Evolutionary conservation across 2,888 invertebrate species (phyloP).

Genomic region (Euphydryas editha): DNA sequence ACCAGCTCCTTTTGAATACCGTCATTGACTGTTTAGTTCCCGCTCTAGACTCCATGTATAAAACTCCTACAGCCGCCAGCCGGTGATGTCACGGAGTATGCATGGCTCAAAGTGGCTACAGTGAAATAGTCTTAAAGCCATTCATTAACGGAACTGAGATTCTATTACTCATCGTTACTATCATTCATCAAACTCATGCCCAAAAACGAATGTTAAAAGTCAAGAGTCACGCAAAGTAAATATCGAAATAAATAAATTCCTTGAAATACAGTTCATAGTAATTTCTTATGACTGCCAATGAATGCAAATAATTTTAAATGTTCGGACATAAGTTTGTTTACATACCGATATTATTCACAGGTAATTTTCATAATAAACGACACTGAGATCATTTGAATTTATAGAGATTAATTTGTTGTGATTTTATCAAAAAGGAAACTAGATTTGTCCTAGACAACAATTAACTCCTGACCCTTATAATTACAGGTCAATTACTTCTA

Average conservation of each 20-base stretch:
- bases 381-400: slow-evolving; percentile 19
- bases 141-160: slow-evolving; percentile 40
- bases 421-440: background rate
- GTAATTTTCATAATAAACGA: background rate
- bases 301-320: background rate
- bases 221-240: slow-evolving; percentile 14
- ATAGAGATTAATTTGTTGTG: background rate
- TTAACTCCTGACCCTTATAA: slow-evolving; percentile 21
- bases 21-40: slow-evolving; percentile 64
- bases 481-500: slow-evolving; percentile 32
- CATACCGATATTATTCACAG: background rate
- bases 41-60: slow-evolving; percentile 55
- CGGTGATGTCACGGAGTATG: slow-evolving; percentile 75
- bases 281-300: background rate
- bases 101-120: slow-evolving; percentile 44
- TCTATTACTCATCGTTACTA: slow-evolving; percentile 41
- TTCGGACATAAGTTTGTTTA: background rate
- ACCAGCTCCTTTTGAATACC: slow-evolving; percentile 62
- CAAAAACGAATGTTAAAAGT: slow-evolving; percentile 7
- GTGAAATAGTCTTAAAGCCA: slow-evolving; percentile 51
- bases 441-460: slow-evolving; percentile 17
- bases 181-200: slow-evolving; percentile 13
- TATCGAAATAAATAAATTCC: background rate
- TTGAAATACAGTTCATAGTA: background rate
- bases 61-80: slow-evolving; percentile 59